Evolutionary conservation across 2,797 vertebrate species (phyloP).

Genomic region (Gadopsis marmoratus): DNA sequence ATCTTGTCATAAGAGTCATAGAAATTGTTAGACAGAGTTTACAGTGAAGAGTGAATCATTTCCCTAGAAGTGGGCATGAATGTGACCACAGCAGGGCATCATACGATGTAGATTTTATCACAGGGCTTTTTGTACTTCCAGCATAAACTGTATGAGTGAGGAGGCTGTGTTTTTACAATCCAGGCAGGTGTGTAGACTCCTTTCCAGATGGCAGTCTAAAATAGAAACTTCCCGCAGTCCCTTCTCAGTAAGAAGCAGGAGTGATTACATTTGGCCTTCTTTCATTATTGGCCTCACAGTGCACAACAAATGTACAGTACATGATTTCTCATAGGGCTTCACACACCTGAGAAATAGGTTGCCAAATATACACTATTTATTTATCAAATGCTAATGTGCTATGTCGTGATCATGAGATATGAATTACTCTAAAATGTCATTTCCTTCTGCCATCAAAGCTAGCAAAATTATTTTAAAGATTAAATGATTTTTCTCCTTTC

Average conservation of each 20-base stretch:
- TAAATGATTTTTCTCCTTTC: conserved; percentile 23
- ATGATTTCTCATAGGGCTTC: conserved; percentile 34
- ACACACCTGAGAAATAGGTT: conserved; percentile 41
- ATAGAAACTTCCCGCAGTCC: conserved; percentile 76
- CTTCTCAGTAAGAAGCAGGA: conserved; percentile 67
- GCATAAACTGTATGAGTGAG: conserved; percentile 60
- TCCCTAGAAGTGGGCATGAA: conserved; percentile 21
- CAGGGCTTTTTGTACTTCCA: conserved; percentile 64
- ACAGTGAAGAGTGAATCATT: conserved; percentile 41
- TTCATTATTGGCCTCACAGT: conserved; percentile 58
- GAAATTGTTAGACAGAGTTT: conserved; percentile 27
- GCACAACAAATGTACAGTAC: conserved; percentile 39
- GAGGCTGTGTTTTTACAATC: conserved; percentile 75
- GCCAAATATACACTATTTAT: conserved; percentile 45
- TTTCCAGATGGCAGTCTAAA: conserved; percentile 77
- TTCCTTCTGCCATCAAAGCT: conserved; percentile 32
- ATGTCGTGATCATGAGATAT: conserved; percentile 21
- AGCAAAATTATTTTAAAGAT: conserved; percentile 41
- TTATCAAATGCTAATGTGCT: conserved; percentile 52
- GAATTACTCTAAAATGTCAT: conserved; percentile 27
- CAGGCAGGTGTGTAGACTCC: conserved; percentile 79
- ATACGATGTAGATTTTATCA: conserved; percentile 47
- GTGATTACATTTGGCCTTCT: conserved; percentile 63
- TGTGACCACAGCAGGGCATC: conserved; percentile 39
- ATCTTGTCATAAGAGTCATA: conserved; percentile 37